These are phyloP conservation scores for Diachasmimorpha longicaudata DNA, from an alignment of 1,140 invertebrate species.

Conservation along the genomic window DNA sequence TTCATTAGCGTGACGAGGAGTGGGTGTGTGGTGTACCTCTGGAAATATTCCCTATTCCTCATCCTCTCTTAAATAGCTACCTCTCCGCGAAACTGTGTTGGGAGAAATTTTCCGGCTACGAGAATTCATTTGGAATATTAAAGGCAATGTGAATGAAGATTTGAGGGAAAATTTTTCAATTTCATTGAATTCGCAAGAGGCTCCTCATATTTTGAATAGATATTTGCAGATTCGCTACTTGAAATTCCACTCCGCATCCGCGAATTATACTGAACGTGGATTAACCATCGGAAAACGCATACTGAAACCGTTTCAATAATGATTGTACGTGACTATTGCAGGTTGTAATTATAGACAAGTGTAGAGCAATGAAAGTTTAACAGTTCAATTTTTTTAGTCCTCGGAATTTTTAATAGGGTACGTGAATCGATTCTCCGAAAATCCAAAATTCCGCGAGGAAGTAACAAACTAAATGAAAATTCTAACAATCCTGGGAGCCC, in stretches of 20 bases:
- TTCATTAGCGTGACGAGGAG: slow-evolving; percentile 5
- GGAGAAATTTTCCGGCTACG: too few relatives aligned
- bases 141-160: too few relatives aligned
- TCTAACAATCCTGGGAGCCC: not conserved
- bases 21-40: not conserved
- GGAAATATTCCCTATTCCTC: not conserved
- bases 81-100: not conserved
- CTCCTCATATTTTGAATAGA: not conserved
- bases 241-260: not conserved
- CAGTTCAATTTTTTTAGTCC: too few relatives aligned
- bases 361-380: not conserved
- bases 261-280: not conserved
- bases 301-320: not conserved
- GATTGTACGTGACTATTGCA: not conserved
- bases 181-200: too few relatives aligned
- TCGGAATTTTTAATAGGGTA: too few relatives aligned
- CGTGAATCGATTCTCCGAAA: too few relatives aligned
- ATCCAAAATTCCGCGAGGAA: not conserved
- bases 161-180: too few relatives aligned
- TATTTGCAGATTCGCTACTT: not conserved
- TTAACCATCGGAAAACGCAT: not conserved
- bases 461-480: not conserved
- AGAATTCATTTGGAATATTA: too few relatives aligned
- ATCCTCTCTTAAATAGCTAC: not conserved
- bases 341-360: not conserved